Evolutionary conservation across 2,797 vertebrate species (phyloP), one percentile per base, ranked within the genome.

Genomic region (Danio choprae): DNA sequence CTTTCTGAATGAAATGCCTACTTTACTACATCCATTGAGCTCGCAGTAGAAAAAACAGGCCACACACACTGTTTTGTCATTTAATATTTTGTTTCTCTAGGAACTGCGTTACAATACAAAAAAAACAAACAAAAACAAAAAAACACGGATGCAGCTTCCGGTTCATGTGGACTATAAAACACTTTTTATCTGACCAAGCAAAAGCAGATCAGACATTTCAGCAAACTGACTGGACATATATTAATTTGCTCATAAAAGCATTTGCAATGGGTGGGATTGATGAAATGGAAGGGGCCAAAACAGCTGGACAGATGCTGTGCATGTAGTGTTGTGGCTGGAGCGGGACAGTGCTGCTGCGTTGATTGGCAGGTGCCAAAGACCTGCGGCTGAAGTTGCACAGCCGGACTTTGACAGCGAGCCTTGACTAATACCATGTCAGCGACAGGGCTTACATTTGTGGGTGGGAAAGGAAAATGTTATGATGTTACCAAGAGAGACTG

Each of bases 401-500:
- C 79, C 64, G 69, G 73, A 83, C 41, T 64, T 72, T 71, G 74
- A 83, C 79, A 83, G 73, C 68, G 36, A 73, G 69, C 55, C 80
- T 60, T 83, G 77, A 87, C 79, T 85, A 82, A 85, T 83, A 81
- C 74, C 85, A 82, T 83, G 82, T 80, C 80, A 70, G 81, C 64
- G 75, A 68, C 71, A 85, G 70, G 64, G 46, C 80, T 72, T 77
- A 78, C 70, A 73, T 82, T 81, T 78, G 77, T 76, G 71, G 71
- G 65, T 74, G 78, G 69, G 81, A 85, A 86, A 85, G 81, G 82
- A 84, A 88, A 86, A 86, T 84, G 83, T 88, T 85, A 79, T 85
- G 82, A 83, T 84, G 85, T 85, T 86, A 84, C 84, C 81, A 81
- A 82, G 83, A 75, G 82, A 84, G 79, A 85, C 83, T 75, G 74